These are phyloP conservation scores for Picus viridis DNA, from an alignment of 2,797 vertebrate genomes.

Conservation along the genomic window DNA sequence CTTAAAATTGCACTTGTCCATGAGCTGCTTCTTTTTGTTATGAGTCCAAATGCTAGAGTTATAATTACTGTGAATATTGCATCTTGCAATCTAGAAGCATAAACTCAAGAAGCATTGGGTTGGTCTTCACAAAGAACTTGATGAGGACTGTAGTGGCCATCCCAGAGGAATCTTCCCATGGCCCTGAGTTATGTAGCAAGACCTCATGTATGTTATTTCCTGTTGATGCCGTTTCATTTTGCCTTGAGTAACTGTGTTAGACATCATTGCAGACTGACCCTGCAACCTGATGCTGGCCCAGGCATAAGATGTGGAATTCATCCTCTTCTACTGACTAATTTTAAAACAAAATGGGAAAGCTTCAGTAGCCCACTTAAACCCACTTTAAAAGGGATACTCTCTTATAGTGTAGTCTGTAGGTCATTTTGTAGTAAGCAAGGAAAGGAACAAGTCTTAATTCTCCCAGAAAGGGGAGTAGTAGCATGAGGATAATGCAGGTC, in stretches of 20 bases:
- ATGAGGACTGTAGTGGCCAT: background rate
- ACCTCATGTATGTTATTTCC: background rate
- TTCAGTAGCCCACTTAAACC: background rate
- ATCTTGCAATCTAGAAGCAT: slow-evolving; percentile 20
- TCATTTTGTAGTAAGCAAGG: background rate
- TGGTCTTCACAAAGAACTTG: slow-evolving; percentile 16
- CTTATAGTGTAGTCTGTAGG: background rate
- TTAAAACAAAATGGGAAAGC: background rate
- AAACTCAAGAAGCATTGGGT: background rate
- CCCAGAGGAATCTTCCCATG: slow-evolving; percentile 8
- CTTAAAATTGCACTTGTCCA: slow-evolving; percentile 46
- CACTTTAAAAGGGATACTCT: background rate
- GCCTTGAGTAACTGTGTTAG: background rate
- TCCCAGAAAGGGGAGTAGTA: background rate
- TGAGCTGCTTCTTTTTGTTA: slow-evolving; percentile 12
- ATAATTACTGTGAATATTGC: slow-evolving; percentile 43
- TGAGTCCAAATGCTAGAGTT: slow-evolving; percentile 16
- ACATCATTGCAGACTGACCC: background rate
- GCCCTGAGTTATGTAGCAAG: background rate
- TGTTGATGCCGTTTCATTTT: background rate
- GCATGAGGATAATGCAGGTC: background rate
- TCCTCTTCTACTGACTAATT: background rate
- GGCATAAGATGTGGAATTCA: background rate
- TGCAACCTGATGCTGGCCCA: background rate
- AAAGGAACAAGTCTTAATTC: background rate